These are phyloP conservation scores for Hemithea aestivaria DNA, from an alignment of 2,888 invertebrate genomes.

Conservation along the genomic window DNA sequence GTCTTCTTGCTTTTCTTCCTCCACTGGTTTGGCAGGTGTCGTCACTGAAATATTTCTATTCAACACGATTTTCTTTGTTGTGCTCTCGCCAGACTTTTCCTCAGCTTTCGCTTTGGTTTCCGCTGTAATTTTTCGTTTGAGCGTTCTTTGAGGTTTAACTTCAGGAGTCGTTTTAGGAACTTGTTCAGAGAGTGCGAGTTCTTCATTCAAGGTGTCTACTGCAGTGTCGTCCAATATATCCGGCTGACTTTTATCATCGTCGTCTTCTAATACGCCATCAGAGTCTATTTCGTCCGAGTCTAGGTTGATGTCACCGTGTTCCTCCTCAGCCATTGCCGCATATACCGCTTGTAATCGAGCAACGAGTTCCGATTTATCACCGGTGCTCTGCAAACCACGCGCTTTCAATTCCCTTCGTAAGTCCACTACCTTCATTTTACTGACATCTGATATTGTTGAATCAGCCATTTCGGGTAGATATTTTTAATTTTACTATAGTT, in stretches of 20 bases:
- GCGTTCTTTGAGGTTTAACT: slow-evolving; percentile 46
- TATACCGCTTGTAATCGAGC: slow-evolving; percentile 86
- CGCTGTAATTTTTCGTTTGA: slow-evolving; percentile 57
- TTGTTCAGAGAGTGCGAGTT: slow-evolving; percentile 56
- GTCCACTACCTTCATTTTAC: slow-evolving; percentile 86
- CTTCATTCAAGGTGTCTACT: slow-evolving; percentile 62
- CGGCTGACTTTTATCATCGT: slow-evolving; percentile 72
- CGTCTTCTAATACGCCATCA: slow-evolving; percentile 74
- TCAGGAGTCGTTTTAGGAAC: slow-evolving; percentile 38
- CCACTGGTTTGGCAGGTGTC: slow-evolving; percentile 34
- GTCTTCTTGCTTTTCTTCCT: slow-evolving; percentile 36
- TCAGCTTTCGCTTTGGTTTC: slow-evolving; percentile 36
- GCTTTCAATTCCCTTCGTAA: slow-evolving; percentile 89
- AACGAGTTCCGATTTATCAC: slow-evolving; percentile 90
- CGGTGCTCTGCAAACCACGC: slow-evolving; percentile 84
- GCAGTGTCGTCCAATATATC: slow-evolving; percentile 62
- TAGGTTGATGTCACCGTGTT: slow-evolving; percentile 57
- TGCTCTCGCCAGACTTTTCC: slow-evolving; percentile 38
- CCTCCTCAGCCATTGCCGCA: slow-evolving; percentile 70
- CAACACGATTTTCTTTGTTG: slow-evolving; percentile 81
- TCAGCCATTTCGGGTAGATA: slow-evolving; percentile 42
- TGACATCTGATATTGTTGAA: slow-evolving; percentile 51
- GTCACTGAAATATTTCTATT: slow-evolving; percentile 72
- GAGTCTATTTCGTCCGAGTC: slow-evolving; percentile 76
- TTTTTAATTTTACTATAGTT: neutral